Evolutionary conservation across 2,797 vertebrate genomes (phyloP).

Genomic region (Gephyroberyx darwinii): DNA sequence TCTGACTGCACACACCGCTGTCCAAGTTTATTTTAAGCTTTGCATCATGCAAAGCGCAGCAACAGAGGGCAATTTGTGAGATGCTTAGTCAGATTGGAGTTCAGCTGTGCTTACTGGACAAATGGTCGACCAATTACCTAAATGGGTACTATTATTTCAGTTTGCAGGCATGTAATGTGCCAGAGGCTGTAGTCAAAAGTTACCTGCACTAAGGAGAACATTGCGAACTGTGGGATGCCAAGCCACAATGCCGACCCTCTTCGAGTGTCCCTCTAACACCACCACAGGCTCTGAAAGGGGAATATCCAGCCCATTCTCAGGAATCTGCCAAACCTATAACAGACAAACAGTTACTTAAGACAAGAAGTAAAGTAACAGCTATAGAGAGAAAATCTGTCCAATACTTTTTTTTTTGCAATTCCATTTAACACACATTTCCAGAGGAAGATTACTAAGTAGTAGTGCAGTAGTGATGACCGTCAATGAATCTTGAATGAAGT

Average conservation of each 20-base stretch:
- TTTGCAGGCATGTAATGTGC: background rate
- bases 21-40: constrained; percentile 59
- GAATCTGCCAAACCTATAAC: constrained; percentile 96
- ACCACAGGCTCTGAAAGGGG: constrained; percentile 92
- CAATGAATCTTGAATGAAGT: background rate
- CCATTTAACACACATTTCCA: too few species aligned
- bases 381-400: background rate
- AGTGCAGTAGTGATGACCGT: background rate
- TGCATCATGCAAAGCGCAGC: constrained; percentile 33
- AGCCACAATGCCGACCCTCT: constrained; percentile 95
- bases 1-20: constrained; percentile 13
- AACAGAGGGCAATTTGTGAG: constrained; percentile 17
- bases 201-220: constrained; percentile 96
- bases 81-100: constrained; percentile 51
- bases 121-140: background rate
- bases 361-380: background rate
- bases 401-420: too few species aligned
- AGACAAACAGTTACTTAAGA: constrained; percentile 1
- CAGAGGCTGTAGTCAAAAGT: constrained; percentile 5
- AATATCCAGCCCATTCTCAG: constrained; percentile 90
- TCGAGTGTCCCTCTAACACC: constrained; percentile 95
- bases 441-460: background rate
- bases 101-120: constrained; percentile 56
- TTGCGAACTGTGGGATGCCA: constrained; percentile 98
- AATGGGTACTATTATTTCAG: constrained; percentile 4